These are phyloP conservation scores for Scalopus aquaticus DNA, from an alignment of 2,113 vertebrate genomes.

Conservation along the genomic window DNA sequence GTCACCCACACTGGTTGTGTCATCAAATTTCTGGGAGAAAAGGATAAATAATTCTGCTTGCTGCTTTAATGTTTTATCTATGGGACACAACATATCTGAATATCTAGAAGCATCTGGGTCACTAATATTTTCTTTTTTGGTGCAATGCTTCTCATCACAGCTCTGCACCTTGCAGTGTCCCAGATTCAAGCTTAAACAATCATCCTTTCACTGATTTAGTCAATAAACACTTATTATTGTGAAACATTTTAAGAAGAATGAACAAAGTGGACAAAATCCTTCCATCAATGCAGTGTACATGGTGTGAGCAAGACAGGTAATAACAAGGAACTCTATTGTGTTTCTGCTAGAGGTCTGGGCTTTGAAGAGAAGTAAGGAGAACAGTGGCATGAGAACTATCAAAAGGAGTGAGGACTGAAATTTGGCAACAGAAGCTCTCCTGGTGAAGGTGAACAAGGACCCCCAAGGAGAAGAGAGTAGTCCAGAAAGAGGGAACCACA, in stretches of 20 bases:
- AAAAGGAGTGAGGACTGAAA: background rate
- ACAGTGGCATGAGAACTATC: background rate
- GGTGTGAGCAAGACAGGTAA: background rate
- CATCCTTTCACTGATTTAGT: background rate
- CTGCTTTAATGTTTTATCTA: background rate
- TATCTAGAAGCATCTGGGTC: background rate
- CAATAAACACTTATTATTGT: background rate
- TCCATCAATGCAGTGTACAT: background rate
- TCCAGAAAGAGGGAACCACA: background rate
- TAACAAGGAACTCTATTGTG: background rate
- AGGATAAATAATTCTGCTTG: background rate
- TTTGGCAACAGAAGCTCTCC: background rate
- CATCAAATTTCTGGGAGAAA: slow-evolving; percentile 3
- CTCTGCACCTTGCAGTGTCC: background rate
- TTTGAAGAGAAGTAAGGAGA: background rate
- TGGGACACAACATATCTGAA: background rate
- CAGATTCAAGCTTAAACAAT: background rate
- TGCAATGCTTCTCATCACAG: background rate
- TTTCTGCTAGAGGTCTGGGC: background rate
- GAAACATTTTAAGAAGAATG: background rate
- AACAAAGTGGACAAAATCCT: background rate
- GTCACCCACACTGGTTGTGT: background rate
- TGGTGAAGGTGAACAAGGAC: background rate
- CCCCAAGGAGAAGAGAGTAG: background rate
- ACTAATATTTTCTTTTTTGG: background rate